These are phyloP conservation scores for Seriola quinqueradiata DNA, from an alignment of 2,113 vertebrate genomes.

Conservation along the genomic window DNA sequence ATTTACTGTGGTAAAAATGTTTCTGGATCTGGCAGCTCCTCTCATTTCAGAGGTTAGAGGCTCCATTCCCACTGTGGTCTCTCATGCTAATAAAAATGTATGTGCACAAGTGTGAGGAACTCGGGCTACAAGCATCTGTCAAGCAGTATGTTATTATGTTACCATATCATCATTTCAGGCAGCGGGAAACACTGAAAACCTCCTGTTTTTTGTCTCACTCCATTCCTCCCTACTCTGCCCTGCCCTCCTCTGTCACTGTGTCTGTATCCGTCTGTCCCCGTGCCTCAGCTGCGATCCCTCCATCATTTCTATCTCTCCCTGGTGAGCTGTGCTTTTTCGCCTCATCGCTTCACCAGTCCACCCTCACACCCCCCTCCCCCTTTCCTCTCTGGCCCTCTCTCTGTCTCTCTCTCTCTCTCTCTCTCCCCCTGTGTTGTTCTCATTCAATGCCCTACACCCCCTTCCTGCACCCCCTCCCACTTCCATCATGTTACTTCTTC, in stretches of 20 bases:
- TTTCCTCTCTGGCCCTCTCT: slow-evolving; percentile 10
- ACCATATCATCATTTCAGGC: slow-evolving; percentile 48
- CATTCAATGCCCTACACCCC: slow-evolving; percentile 44
- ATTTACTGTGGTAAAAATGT: background rate
- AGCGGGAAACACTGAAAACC: slow-evolving; percentile 46
- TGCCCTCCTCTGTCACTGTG: slow-evolving; percentile 34
- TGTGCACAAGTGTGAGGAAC: slow-evolving; percentile 23
- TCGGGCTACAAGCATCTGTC: slow-evolving; percentile 15
- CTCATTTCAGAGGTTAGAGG: slow-evolving; percentile 1
- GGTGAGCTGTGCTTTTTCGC: slow-evolving; percentile 75
- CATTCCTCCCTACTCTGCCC: slow-evolving; percentile 9
- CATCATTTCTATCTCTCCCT: slow-evolving; percentile 76
- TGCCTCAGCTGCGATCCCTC: slow-evolving; percentile 71
- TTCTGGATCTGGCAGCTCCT: background rate
- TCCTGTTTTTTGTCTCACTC: slow-evolving; percentile 46
- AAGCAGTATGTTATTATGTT: slow-evolving; percentile 36
- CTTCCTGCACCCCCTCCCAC: slow-evolving; percentile 9
- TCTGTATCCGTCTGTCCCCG: slow-evolving; percentile 42
- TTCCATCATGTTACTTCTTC: slow-evolving; percentile 56
- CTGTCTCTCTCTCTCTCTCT: background rate
- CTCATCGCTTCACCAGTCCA: slow-evolving; percentile 68
- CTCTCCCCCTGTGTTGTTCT: slow-evolving; percentile 16
- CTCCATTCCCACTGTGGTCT: slow-evolving; percentile 8
- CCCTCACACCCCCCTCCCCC: background rate
- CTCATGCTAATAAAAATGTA: slow-evolving; percentile 25